phyloP scores from a whole-genome alignment of 1,140 invertebrate genomes.

The Hestina assimilis region DNA sequence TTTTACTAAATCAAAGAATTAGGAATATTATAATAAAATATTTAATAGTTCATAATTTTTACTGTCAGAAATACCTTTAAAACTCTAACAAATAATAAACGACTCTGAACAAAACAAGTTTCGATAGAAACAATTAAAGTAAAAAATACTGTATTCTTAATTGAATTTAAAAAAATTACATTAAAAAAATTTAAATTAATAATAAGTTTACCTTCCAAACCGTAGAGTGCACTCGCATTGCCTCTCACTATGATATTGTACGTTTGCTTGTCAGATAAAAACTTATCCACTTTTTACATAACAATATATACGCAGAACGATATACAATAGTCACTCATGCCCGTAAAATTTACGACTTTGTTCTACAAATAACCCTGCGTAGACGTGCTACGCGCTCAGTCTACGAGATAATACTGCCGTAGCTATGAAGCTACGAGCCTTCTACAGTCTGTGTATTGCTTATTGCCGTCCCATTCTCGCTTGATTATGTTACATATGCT shows the following conservation, averaged over 20 bases:
- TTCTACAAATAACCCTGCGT: slow-evolving; percentile 30
- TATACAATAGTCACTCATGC: slow-evolving; percentile 38
- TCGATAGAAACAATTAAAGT: neutral
- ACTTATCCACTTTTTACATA: slow-evolving; percentile 75
- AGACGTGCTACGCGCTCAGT: slow-evolving; percentile 53
- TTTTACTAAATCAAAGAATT: no score
- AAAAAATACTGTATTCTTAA: neutral
- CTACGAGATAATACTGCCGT: slow-evolving; percentile 59
- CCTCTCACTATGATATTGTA: slow-evolving; percentile 73
- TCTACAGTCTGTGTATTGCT: slow-evolving; percentile 16
- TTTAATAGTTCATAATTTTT: neutral
- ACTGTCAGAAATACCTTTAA: neutral
- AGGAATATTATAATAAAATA: neutral
- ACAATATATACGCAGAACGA: slow-evolving; percentile 49
- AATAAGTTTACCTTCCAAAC: slow-evolving; percentile 56
- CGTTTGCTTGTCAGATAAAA: slow-evolving; percentile 60
- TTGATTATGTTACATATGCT: slow-evolving; percentile 10
- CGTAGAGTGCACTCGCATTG: slow-evolving; percentile 62
- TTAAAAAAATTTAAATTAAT: neutral
- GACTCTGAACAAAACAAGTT: neutral
- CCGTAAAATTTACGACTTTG: slow-evolving; percentile 38
- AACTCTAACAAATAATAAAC: no score
- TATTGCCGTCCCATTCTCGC: slow-evolving; percentile 33
- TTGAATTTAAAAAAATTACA: neutral
- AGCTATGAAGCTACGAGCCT: slow-evolving; percentile 46